Evolutionary conservation across 2,797 vertebrate species (phyloP).

Genomic region (Hemibagrus guttatus): DNA sequence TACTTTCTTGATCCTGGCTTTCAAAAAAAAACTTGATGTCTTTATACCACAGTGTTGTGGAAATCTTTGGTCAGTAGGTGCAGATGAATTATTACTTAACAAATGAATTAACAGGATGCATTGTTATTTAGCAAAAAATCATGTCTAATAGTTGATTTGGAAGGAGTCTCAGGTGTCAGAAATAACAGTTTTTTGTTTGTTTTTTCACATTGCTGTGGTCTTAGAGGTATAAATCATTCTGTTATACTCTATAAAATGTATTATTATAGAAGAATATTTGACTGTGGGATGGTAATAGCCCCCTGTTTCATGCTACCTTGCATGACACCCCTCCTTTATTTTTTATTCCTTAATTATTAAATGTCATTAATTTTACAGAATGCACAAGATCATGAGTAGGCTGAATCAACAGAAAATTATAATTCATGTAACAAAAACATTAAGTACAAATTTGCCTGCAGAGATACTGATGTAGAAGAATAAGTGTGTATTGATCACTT

Average conservation of each 20-base stretch:
- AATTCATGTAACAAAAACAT: neutral
- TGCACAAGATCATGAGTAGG: neutral
- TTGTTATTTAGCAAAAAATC: neutral
- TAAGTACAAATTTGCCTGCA: neutral
- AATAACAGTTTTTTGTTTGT: neutral
- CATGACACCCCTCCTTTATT: neutral
- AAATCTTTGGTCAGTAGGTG: neutral
- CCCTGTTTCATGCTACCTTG: neutral
- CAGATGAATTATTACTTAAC: neutral
- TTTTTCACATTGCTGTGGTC: too few species aligned
- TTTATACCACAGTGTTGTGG: neutral
- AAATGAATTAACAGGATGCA: neutral
- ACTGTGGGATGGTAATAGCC: neutral
- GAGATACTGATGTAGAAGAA: neutral
- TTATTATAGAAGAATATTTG: neutral
- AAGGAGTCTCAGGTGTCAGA: neutral
- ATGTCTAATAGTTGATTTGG: neutral
- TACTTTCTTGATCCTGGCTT: neutral
- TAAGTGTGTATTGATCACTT: conserved; percentile 44
- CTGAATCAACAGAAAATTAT: neutral
- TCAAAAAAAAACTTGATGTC: neutral
- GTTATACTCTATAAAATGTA: neutral
- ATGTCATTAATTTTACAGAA: neutral
- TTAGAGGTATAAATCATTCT: neutral
- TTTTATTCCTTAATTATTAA: neutral